Evolutionary conservation across 2,113 vertebrate genomes (phyloP).

Genomic region (Cheirogaleus medius): DNA sequence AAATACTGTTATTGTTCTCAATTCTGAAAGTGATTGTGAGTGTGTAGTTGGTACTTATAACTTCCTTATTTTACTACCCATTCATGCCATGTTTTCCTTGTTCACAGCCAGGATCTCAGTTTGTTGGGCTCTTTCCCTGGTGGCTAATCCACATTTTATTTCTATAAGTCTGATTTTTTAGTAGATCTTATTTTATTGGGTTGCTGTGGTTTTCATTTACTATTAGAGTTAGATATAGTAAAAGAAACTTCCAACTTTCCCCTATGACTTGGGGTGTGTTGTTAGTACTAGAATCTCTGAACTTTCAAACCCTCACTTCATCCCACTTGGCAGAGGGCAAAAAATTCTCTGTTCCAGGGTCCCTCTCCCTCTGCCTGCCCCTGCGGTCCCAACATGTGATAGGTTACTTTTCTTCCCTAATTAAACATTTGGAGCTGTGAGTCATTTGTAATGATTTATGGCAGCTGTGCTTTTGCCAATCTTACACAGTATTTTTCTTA

Average conservation of each 20-base stretch:
- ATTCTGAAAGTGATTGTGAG: not conserved
- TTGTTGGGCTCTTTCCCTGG: not conserved
- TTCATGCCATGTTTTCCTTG: not conserved
- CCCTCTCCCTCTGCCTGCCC: conserved; percentile 44
- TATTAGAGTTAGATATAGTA: not conserved
- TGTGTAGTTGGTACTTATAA: not conserved
- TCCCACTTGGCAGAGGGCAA: not conserved
- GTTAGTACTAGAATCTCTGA: not conserved
- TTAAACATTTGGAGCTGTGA: conserved; percentile 80
- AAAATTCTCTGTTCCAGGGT: not conserved
- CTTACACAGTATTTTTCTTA: conserved; percentile 86
- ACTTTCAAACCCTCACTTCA: not conserved
- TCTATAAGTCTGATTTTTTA: conserved; percentile 9
- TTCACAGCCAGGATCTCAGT: not conserved
- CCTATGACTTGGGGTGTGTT: not conserved
- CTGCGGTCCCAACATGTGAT: conserved; percentile 54
- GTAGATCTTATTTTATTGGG: not conserved
- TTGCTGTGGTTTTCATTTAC: conserved; percentile 3
- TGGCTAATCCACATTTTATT: conserved; percentile 29
- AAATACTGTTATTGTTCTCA: not conserved
- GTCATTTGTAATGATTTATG: conserved; percentile 86
- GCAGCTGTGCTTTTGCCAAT: conserved; percentile 79
- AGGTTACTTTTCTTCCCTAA: conserved; percentile 77
- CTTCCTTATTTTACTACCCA: not conserved
- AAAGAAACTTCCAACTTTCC: not conserved